Evolutionary conservation across 1,140 invertebrate species (phyloP), one percentile per base, ranked within the genome.

Genomic region (Drosophila setifemur): DNA sequence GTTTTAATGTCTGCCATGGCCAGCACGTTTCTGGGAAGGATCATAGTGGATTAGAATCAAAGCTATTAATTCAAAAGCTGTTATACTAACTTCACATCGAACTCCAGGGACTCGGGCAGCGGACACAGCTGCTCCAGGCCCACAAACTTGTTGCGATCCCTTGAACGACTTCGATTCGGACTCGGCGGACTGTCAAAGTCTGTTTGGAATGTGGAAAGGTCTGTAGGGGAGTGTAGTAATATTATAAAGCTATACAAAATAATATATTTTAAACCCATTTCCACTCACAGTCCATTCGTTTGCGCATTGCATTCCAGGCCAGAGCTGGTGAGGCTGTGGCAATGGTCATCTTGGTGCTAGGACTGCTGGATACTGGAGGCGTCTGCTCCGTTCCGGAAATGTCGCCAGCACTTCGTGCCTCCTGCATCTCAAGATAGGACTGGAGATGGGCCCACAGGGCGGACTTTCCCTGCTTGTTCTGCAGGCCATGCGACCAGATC

Each of bases 1-100:
- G 98, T 99, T 92, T 98, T 99, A 4, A 99, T 98, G 89, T 98
- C 97, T 0, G 95, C 95, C 96, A 98, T 98, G 9, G 95, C 95
- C 92, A 98, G 95, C n/a, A 99, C 95, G 90, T 98, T 98, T 78
- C 97, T 96, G 77, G 31, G 0, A 91, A 9, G n/a, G 21, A 7
- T 26, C 26, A 26, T 14, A 12, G 4, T 16, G 2, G 12, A n/a
- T n/a, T n/a, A n/a, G n/a, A 3, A 28, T 8, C 2, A 16, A 0
- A n/a, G 7, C 8, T n/a, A 3, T 21, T n/a, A 16, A 5, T 21
- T 6, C 2, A 0, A 18, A 8, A 2, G 6, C 0, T 29, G n/a
- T n/a, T n/a, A n/a, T n/a, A 78, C 91, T 89, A 83, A 96, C 95
- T 94, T 95, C 91, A 98, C 96, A 91, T 98, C 97, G 91, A 96